Percentiles rank a stretch among this genome's conserved stretches.
Conservation (phyloP, 2,888 invertebrate species). For the Volucella zonaria region DNA sequence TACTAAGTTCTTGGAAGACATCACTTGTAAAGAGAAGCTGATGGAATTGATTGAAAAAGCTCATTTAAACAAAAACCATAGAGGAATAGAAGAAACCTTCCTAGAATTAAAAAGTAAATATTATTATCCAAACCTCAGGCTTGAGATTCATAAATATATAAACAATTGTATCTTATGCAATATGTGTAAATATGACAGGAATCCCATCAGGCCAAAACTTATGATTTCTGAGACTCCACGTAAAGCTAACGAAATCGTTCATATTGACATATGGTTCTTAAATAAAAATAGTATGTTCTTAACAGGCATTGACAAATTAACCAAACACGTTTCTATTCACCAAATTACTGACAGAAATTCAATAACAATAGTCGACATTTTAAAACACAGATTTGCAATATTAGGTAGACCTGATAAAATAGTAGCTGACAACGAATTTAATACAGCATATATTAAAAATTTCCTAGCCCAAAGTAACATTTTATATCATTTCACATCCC, state of each 20-base stretch:
- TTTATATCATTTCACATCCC: too few relatives aligned
- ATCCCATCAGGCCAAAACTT: slow-evolving; percentile 5
- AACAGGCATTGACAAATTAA: too few relatives aligned
- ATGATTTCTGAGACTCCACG: slow-evolving; percentile 6
- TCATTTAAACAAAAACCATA: slow-evolving; percentile 5
- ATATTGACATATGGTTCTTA: background rate
- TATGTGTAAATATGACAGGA: too few relatives aligned
- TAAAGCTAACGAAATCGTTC: slow-evolving; percentile 5
- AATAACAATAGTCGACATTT: too few relatives aligned
- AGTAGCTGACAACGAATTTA: too few relatives aligned
- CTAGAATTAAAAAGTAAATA: slow-evolving; percentile 4
- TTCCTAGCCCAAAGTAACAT: too few relatives aligned
- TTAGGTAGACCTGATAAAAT: too few relatives aligned
- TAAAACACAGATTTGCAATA: too few relatives aligned
- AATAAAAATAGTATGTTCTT: too few relatives aligned
- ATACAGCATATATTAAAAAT: too few relatives aligned
- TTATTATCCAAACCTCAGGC: background rate
- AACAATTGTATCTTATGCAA: slow-evolving; percentile 10
- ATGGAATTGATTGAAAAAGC: background rate
- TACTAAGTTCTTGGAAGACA: slow-evolving; percentile 14
- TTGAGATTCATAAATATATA: background rate
- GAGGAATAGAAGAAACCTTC: slow-evolving; percentile 19
- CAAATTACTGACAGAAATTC: too few relatives aligned
- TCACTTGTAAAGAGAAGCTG: slow-evolving; percentile 3
- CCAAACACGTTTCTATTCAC: background rate